These are phyloP conservation scores for Tillus elongatus DNA, from an alignment of 2,888 invertebrate genomes.

Conservation along the genomic window DNA sequence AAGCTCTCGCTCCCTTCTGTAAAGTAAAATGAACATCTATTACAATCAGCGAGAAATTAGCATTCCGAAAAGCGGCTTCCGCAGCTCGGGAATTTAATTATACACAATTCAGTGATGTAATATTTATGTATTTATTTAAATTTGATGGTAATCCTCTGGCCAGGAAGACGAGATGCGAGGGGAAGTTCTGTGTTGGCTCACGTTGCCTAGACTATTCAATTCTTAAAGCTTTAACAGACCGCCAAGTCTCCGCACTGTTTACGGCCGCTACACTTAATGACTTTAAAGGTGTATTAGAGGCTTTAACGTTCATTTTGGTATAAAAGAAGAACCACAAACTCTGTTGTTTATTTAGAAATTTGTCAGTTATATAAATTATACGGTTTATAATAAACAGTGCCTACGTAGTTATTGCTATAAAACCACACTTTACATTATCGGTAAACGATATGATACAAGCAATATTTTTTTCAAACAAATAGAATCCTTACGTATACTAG, in stretches of 20 bases:
- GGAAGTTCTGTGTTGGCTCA: no score
- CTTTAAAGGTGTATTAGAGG: conserved; percentile 37
- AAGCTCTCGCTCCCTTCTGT: no score
- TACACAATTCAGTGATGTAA: conserved; percentile 44
- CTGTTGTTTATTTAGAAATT: no score
- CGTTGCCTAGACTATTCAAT: conserved; percentile 28
- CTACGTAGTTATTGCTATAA: no score
- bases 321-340: no score
- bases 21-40: conserved; percentile 38
- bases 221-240: no score
- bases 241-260: conserved; percentile 30
- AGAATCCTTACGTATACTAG: no score
- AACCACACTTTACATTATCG: no score
- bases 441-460: no score
- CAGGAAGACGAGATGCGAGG: conserved; percentile 21
- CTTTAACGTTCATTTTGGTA: conserved; percentile 32
- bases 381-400: no score
- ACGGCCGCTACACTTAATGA: conserved; percentile 38
- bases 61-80: conserved; percentile 37
- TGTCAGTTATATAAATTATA: no score
- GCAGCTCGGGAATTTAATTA: conserved; percentile 42
- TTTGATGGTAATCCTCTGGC: conserved; percentile 43
- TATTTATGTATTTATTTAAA: conserved; percentile 47
- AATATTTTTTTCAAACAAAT: no score
- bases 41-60: conserved; percentile 41